Evolutionary conservation across 1,140 invertebrate species (phyloP).

Genomic region (Melipona quadrifasciata): DNA sequence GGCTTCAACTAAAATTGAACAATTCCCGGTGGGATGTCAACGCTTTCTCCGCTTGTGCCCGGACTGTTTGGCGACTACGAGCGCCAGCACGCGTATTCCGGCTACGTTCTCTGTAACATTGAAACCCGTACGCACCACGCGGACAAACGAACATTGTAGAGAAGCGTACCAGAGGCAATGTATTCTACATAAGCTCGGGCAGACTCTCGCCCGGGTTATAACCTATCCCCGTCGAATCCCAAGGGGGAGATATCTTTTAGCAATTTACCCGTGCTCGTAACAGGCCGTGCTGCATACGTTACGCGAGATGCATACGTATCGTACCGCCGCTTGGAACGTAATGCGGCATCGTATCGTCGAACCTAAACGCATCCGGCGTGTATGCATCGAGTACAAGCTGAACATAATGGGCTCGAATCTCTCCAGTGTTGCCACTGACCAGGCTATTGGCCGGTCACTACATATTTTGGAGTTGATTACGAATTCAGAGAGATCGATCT

Average conservation of each 20-base stretch:
- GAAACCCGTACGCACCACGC: constrained; percentile 7
- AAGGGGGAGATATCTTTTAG: constrained; percentile 74
- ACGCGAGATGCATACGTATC: constrained; percentile 53
- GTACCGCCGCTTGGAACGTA: constrained; percentile 23
- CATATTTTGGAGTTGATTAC: background rate
- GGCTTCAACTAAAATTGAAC: constrained; percentile 72
- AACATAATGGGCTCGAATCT: constrained; percentile 46
- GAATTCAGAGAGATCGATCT: background rate
- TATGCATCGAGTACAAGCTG: constrained; percentile 24
- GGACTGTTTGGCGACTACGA: constrained; percentile 32
- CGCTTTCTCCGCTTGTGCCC: constrained; percentile 28
- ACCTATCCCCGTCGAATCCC: constrained; percentile 66
- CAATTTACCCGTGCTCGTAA: constrained; percentile 67
- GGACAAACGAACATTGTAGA: constrained; percentile 29
- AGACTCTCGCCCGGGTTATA: constrained; percentile 60
- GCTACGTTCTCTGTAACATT: background rate
- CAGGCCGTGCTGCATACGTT: constrained; percentile 46
- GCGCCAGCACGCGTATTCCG: background rate
- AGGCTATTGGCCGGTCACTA: background rate
- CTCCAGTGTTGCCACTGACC: background rate
- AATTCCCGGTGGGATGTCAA: constrained; percentile 68
- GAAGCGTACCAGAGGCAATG: constrained; percentile 34
- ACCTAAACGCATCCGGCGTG: constrained; percentile 45
- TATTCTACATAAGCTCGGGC: constrained; percentile 61
- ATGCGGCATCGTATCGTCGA: constrained; percentile 48